These are phyloP conservation scores for Lutjanus campechanus DNA, from an alignment of 2,797 vertebrate species.

Conservation along the genomic window DNA sequence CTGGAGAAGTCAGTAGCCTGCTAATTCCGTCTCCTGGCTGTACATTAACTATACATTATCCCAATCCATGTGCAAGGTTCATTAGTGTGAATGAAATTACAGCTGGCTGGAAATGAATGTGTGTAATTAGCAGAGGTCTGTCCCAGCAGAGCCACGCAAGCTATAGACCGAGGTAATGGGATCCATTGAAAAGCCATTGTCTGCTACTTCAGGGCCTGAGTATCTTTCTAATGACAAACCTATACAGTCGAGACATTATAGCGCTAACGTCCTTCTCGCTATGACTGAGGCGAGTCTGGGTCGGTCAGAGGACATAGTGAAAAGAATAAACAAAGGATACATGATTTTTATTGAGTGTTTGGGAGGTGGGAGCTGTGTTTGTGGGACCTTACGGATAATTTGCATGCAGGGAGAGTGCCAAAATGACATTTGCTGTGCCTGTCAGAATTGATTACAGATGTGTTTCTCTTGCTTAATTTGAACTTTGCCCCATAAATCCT, in stretches of 20 bases:
- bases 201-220: constrained; percentile 67
- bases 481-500: constrained; percentile 47
- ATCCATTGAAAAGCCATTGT: constrained; percentile 82
- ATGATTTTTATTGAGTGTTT: constrained; percentile 27
- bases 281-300: neutral
- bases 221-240: constrained; percentile 77
- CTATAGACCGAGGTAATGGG: constrained; percentile 79
- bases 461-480: constrained; percentile 47
- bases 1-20: constrained; percentile 58
- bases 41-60: constrained; percentile 84
- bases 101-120: constrained; percentile 79
- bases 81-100: constrained; percentile 83
- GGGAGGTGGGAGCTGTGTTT: constrained; percentile 19
- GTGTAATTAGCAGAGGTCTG: constrained; percentile 79
- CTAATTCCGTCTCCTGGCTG: constrained; percentile 75
- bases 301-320: neutral
- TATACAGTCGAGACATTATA: constrained; percentile 61
- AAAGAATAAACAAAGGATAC: constrained; percentile 32
- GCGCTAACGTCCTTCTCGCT: constrained; percentile 3
- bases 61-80: constrained; percentile 78
- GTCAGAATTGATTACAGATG: constrained; percentile 51
- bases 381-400: constrained; percentile 20
- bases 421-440: constrained; percentile 48
- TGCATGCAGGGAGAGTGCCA: constrained; percentile 32
- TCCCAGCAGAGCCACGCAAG: constrained; percentile 75